Evolutionary conservation across 2,113 vertebrate genomes (phyloP), one percentile per base, ranked within the genome.

Genomic region (Synodontis membranacea): DNA sequence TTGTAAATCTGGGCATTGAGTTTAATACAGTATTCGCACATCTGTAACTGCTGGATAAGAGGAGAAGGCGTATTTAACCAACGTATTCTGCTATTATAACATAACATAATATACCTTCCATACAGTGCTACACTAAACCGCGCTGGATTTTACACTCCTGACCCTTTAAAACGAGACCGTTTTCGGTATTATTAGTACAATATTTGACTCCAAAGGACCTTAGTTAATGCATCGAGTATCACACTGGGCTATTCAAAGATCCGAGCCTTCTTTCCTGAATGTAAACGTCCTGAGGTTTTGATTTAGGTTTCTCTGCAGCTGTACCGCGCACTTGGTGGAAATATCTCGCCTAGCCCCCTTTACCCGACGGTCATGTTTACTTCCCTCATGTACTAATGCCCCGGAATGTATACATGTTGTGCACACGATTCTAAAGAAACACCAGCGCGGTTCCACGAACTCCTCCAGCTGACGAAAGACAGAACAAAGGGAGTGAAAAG

Each of bases 401-500:
- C n/a, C 9, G 5, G 5, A 25, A 52, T 54, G 31, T 60, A 44
- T 74, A 58, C 60, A 44, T 14, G 17, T 2, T 25, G 84, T 50
- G 39, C 28, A 62, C 21, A 10, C 9, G 44, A 68, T 50, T 48
- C 60, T 48, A 83, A 68, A 10, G 23, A 39, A 44, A 28, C 56
- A 19, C n/a, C 28, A 81, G 15, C 37, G 34, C 17, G 7, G 31
- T 82, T 34, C 48, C 60, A 68, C 31, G 60, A 68, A 68, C 17
- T 5, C 17, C 44, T 50, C 44, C 81, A 9, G 81, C 46, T 66
- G 80, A 82, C 66, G 80, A 48, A 66, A 48, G 80, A 46, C 58
- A 78, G 76, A 37, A 11, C 9, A 19, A 74, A 74, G 39, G 15
- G 28, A 60, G 44, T 21, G 39, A 0, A 50, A 21, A 68, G 34